phyloP scores from a whole-genome alignment of 2,888 invertebrate genomes.

The Drosophila diplacantha region DNA sequence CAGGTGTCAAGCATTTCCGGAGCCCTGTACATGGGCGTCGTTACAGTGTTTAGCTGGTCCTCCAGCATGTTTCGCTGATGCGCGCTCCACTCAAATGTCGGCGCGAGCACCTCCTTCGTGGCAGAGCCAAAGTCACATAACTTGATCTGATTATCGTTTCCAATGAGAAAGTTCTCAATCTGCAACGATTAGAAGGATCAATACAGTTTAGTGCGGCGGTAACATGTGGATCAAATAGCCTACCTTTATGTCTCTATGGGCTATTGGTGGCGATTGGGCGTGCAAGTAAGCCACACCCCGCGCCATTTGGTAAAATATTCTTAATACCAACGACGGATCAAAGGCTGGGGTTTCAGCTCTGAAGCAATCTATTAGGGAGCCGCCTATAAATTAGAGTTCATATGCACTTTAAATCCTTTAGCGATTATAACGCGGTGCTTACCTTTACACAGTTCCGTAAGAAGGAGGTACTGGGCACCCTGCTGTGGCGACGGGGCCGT shows the following conservation, averaged over 20 bases:
- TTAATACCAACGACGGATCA: constrained; percentile 82
- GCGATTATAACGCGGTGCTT: constrained; percentile 41
- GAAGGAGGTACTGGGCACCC: constrained; percentile 91
- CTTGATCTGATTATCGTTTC: constrained; percentile 90
- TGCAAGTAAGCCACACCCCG: constrained; percentile 96
- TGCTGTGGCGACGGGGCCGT: constrained; percentile 80
- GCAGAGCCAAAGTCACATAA: constrained; percentile 99
- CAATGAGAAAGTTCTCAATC: constrained; percentile 95
- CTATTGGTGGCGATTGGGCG: constrained; percentile 90
- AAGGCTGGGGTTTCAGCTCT: constrained; percentile 57
- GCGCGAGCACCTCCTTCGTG: constrained; percentile 88
- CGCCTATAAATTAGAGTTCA: constrained; percentile 61
- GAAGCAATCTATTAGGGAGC: constrained; percentile 76
- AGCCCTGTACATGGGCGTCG: constrained; percentile 97
- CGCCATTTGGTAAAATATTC: constrained; percentile 94
- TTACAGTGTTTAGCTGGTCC: constrained; percentile 84
- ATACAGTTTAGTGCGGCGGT: neutral
- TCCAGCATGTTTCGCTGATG: constrained; percentile 93
- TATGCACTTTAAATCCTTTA: neutral
- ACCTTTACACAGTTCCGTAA: constrained; percentile 96
- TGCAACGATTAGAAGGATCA: constrained; percentile 60
- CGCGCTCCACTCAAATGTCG: constrained; percentile 94
- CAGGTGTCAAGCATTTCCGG: constrained; percentile 99
- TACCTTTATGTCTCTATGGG: constrained; percentile 96
- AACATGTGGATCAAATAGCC: neutral